These are phyloP conservation scores for Sphenopsis melanotis DNA, from an alignment of 2,797 vertebrate genomes.

Conservation along the genomic window DNA sequence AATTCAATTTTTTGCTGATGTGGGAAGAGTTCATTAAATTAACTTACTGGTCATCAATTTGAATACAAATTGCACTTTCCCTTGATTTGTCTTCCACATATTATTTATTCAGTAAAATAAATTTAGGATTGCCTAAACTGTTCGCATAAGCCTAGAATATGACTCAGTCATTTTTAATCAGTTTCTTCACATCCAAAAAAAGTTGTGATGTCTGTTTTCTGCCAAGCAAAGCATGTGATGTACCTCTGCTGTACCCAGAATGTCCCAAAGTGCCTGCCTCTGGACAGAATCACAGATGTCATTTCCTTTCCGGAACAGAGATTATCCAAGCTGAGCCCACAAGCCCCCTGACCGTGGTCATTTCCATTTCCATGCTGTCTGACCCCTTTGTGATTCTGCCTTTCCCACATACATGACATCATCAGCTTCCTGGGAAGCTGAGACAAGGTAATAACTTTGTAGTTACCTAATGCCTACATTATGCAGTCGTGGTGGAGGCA, in stretches of 20 bases:
- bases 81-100: background rate
- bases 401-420: background rate
- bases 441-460: background rate
- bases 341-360: rapidly evolving
- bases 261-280: background rate
- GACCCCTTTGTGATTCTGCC: background rate
- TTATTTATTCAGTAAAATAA: background rate
- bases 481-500: background rate
- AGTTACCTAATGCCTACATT: background rate
- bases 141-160: background rate
- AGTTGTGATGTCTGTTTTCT: background rate
- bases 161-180: background rate
- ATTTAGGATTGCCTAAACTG: background rate
- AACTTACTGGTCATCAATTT: background rate
- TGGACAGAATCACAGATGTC: background rate
- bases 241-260: background rate
- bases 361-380: background rate
- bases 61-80: background rate
- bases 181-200: background rate
- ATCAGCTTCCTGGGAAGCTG: background rate
- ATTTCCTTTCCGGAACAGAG: background rate
- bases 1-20: background rate
- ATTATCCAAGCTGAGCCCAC: background rate
- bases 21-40: background rate
- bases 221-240: background rate